A percentile compares a stretch with the other conserved stretches of the same genome.
Conservation (phyloP, 1,140 invertebrate genomes). For the Conus betulinus region DNA sequence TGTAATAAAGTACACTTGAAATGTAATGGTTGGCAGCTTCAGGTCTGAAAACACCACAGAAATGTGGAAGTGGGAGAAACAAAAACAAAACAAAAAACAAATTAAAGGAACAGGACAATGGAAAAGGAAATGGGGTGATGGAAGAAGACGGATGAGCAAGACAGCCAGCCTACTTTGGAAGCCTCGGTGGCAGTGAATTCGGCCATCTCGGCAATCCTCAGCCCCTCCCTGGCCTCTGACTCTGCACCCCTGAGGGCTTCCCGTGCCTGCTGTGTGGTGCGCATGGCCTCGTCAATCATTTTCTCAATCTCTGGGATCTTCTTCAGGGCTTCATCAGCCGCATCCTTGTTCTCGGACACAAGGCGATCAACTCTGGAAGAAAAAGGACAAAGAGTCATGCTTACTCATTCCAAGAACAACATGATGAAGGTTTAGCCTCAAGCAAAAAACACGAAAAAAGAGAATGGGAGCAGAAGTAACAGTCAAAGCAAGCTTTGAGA, state of each 20-base stretch:
- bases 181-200: slow-evolving; percentile 84
- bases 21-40: no score
- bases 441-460: background rate
- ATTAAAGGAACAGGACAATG: no score
- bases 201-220: slow-evolving; percentile 86
- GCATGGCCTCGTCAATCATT: slow-evolving; percentile 82
- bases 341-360: slow-evolving; percentile 86
- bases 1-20: no score
- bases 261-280: slow-evolving; percentile 78
- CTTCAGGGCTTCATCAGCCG: slow-evolving; percentile 83
- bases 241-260: slow-evolving; percentile 84
- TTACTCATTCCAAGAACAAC: background rate
- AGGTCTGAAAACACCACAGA: no score
- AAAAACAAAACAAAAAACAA: no score
- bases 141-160: no score
- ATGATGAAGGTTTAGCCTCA: background rate
- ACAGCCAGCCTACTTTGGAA: slow-evolving; percentile 70
- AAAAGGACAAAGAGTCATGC: background rate
- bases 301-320: slow-evolving; percentile 80
- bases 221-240: slow-evolving; percentile 85
- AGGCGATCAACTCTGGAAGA: slow-evolving; percentile 87
- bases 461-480: background rate
- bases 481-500: no score
- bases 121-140: no score
- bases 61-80: no score